Conservation (phyloP, 2,113 vertebrate genomes). For the Elgaria multicarinata region DNA sequence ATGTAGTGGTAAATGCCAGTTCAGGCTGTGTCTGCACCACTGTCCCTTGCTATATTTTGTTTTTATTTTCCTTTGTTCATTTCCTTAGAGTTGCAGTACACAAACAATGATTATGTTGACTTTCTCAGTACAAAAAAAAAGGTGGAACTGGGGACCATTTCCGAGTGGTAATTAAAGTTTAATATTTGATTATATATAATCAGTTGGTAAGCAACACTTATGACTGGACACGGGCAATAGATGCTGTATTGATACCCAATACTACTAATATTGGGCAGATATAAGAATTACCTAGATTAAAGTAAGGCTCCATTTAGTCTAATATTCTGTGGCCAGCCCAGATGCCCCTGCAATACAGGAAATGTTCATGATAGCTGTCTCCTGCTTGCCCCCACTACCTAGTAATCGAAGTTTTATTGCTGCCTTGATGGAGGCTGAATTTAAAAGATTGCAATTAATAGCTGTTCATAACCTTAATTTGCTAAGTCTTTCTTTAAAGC, state of each 20-base stretch:
- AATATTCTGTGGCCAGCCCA: neutral
- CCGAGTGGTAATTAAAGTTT: neutral
- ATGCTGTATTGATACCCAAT: neutral
- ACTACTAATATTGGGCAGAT: neutral
- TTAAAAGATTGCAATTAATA: neutral
- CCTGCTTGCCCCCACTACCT: neutral
- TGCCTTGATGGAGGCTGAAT: too few species aligned
- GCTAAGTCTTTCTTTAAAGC: neutral
- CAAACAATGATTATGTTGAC: neutral
- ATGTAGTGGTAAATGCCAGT: neutral
- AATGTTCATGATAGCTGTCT: neutral
- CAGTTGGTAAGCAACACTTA: neutral
- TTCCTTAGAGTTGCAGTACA: neutral
- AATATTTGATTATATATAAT: neutral
- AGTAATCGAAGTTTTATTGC: neutral
- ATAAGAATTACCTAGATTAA: neutral
- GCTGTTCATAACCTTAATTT: neutral
- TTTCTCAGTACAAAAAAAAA: neutral
- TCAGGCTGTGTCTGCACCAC: neutral
- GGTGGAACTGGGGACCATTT: neutral
- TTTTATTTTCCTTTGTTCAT: neutral
- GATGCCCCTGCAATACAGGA: neutral
- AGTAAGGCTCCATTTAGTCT: neutral
- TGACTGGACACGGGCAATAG: neutral
- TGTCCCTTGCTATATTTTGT: neutral